Conservation (phyloP, 2,797 vertebrate genomes). For the Bradypodion ventrale region DNA sequence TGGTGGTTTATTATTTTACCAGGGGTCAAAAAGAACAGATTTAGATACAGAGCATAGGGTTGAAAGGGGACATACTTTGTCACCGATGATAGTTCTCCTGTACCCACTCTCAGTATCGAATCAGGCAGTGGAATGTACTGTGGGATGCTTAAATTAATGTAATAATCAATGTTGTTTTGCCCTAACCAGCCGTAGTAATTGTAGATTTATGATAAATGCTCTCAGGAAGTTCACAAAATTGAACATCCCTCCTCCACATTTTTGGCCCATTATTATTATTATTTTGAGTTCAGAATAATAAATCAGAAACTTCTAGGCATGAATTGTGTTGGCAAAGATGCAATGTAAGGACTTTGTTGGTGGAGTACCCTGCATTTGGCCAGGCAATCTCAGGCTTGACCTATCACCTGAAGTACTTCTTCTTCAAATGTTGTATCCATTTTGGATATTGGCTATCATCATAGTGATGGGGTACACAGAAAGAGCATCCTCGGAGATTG, state of each 20-base stretch:
- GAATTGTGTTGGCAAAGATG: background rate
- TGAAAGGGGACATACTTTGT: conserved; percentile 31
- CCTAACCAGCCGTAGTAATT: conserved; percentile 50
- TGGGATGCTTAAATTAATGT: conserved; percentile 46
- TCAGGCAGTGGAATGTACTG: conserved; percentile 22
- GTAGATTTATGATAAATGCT: conserved; percentile 28
- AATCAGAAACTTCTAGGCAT: too few species aligned
- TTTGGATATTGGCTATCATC: too few species aligned
- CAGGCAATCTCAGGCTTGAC: too few species aligned
- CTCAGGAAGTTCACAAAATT: conserved; percentile 41
- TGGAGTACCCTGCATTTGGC: too few species aligned
- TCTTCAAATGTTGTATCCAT: too few species aligned
- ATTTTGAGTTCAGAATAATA: conserved; percentile 6
- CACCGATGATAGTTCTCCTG: background rate
- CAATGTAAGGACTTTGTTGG: background rate
- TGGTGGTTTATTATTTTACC: conserved; percentile 41
- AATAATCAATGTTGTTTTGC: conserved; percentile 49
- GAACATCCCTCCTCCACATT: conserved; percentile 35
- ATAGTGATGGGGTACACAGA: too few species aligned
- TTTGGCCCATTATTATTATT: conserved; percentile 20
- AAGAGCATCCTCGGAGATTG: too few species aligned
- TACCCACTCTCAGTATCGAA: conserved; percentile 15
- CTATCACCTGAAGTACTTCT: too few species aligned
- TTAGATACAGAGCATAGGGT: conserved; percentile 30
- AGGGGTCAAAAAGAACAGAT: conserved; percentile 57